phyloP scores from a whole-genome alignment of 1,140 invertebrate species.

The Harlomillsia oculata region DNA sequence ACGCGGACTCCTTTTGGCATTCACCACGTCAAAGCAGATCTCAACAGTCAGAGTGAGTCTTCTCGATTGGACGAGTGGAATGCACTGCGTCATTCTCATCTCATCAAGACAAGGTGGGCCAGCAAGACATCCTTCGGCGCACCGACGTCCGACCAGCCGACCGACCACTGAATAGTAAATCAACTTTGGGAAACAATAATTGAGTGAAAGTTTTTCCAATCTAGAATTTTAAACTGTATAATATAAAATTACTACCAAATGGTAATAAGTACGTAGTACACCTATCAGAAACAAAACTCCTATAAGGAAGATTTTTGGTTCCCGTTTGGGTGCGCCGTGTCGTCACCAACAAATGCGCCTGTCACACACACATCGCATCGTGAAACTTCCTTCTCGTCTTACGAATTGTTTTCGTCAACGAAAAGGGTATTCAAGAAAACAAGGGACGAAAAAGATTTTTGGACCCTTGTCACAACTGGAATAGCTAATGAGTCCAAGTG shows the following conservation, averaged over 20 bases:
- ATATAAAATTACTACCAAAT: not conserved
- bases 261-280: not conserved
- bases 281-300: not conserved
- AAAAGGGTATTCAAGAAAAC: too few species aligned
- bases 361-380: too few species aligned
- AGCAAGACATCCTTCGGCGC: not conserved
- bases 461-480: slow-evolving; percentile 2
- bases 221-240: not conserved
- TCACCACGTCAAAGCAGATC: not conserved
- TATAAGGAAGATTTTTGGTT: not conserved
- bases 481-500: slow-evolving; percentile 14
- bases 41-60: not conserved
- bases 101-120: slow-evolving; percentile 6
- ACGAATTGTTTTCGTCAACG: too few species aligned
- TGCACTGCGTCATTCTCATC: slow-evolving; percentile 11
- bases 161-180: not conserved
- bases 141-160: not conserved
- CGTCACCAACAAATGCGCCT: too few species aligned
- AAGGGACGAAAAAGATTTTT: not conserved
- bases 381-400: too few species aligned
- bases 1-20: too few species aligned
- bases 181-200: too few species aligned
- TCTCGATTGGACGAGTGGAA: slow-evolving; percentile 5
- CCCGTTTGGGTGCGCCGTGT: too few species aligned
- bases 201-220: too few species aligned